These are phyloP conservation scores for Scelioninae gen. 2 DNA, from an alignment of 2,888 invertebrate species.

Conservation along the genomic window DNA sequence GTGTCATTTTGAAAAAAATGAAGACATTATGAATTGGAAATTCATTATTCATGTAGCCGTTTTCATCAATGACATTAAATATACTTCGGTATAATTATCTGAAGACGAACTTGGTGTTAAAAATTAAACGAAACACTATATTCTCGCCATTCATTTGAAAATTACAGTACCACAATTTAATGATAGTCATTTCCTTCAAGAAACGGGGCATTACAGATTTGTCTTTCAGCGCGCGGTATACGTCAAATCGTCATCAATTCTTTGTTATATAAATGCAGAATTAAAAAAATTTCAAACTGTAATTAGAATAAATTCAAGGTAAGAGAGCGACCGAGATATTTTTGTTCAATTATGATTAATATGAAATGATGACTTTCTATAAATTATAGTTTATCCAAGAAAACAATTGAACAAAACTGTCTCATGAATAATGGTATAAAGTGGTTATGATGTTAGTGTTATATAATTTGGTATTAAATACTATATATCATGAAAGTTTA, in stretches of 20 bases:
- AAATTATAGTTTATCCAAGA: not conserved
- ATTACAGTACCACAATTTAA: slow-evolving; percentile 6
- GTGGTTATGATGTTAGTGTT: no score
- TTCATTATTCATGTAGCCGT: no score
- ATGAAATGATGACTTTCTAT: not conserved
- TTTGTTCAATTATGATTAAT: not conserved
- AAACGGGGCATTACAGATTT: slow-evolving; percentile 2
- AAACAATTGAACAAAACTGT: not conserved
- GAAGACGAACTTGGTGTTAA: no score
- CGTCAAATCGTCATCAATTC: slow-evolving; percentile 17
- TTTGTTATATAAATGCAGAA: slow-evolving; percentile 32
- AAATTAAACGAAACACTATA: not conserved
- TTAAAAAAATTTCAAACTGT: slow-evolving; percentile 8
- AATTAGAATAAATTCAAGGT: slow-evolving; percentile 35
- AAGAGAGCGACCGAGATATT: slow-evolving; percentile 14
- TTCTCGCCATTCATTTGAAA: slow-evolving; percentile 10
- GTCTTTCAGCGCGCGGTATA: not conserved
- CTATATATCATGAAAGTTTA: no score
- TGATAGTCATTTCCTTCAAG: slow-evolving; percentile 3
- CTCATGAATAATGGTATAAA: no score
- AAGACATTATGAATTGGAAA: no score
- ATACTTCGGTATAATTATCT: no score
- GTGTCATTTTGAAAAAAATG: no score
- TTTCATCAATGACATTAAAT: no score
- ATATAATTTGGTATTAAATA: no score